Evolutionary conservation across 2,113 vertebrate species (phyloP).

Genomic region (Xiphophorus hellerii): DNA sequence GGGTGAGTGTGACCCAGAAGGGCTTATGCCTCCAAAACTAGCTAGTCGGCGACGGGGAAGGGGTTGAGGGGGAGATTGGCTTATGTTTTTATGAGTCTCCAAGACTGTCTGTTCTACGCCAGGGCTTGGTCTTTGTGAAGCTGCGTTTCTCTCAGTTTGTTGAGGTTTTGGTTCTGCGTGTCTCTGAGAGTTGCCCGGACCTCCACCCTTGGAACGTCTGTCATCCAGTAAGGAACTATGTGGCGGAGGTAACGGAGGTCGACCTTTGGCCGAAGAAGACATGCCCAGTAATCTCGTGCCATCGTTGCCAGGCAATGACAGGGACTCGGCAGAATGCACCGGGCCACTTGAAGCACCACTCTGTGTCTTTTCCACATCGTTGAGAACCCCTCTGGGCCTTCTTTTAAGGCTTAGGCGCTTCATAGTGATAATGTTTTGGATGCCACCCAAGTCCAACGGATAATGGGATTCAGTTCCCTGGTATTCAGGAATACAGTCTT

Average conservation of each 20-base stretch:
- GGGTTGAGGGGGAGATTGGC: constrained; percentile 72
- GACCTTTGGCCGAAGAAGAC: constrained; percentile 76
- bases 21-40: constrained; percentile 92
- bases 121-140: constrained; percentile 81
- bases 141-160: constrained; percentile 78
- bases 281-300: constrained; percentile 81
- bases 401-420: constrained; percentile 90
- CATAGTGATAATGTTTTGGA: constrained; percentile 88
- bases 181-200: constrained; percentile 71
- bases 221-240: constrained; percentile 66
- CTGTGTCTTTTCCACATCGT: constrained; percentile 68
- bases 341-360: constrained; percentile 68
- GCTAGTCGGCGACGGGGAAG: constrained; percentile 87
- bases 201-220: constrained; percentile 76
- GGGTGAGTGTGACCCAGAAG: constrained; percentile 86
- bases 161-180: constrained; percentile 80
- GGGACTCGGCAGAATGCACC: constrained; percentile 88
- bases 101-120: constrained; percentile 86
- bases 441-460: constrained; percentile 86
- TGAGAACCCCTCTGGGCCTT: constrained; percentile 78
- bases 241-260: constrained; percentile 75
- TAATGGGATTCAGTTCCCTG: constrained; percentile 85
- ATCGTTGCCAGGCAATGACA: constrained; percentile 85
- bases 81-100: constrained; percentile 82
- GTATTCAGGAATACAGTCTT: constrained; percentile 82